Conservation (phyloP, 2,113 vertebrate species). For the Protobothrops flavoviridis region DNA sequence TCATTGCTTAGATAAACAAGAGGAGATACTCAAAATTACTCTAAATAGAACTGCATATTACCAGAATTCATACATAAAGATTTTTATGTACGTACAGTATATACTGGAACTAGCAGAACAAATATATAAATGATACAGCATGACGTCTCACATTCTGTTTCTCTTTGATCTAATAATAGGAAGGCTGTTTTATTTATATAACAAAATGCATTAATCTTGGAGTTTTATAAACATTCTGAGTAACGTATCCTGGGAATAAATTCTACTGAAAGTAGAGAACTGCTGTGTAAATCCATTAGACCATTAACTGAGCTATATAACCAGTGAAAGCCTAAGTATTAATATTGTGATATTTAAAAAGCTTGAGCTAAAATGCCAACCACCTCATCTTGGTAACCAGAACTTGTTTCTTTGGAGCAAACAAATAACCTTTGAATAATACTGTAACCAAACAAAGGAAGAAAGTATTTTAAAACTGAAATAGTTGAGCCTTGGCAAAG, state of each 20-base stretch:
- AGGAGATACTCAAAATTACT: background rate
- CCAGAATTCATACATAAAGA: background rate
- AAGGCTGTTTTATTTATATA: background rate
- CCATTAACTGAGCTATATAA: background rate
- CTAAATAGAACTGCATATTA: background rate
- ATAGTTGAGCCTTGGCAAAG: background rate
- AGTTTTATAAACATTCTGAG: background rate
- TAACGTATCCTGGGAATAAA: background rate
- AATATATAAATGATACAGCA: background rate
- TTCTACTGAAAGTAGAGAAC: background rate
- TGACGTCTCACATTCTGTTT: background rate
- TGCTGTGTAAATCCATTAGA: background rate
- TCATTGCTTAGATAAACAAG: background rate
- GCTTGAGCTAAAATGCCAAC: background rate
- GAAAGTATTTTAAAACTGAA: background rate
- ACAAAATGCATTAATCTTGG: background rate
- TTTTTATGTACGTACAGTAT: background rate
- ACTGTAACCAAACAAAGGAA: background rate
- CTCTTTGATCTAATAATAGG: background rate
- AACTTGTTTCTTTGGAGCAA: background rate
- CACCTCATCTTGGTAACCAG: background rate
- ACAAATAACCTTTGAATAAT: background rate
- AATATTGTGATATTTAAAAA: background rate
- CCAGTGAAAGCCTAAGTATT: background rate
- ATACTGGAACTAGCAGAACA: background rate